A percentile compares a stretch with the other conserved stretches of the same genome.
Conservation (phyloP, 1,140 invertebrate species). For the Drepana arcuata region DNA sequence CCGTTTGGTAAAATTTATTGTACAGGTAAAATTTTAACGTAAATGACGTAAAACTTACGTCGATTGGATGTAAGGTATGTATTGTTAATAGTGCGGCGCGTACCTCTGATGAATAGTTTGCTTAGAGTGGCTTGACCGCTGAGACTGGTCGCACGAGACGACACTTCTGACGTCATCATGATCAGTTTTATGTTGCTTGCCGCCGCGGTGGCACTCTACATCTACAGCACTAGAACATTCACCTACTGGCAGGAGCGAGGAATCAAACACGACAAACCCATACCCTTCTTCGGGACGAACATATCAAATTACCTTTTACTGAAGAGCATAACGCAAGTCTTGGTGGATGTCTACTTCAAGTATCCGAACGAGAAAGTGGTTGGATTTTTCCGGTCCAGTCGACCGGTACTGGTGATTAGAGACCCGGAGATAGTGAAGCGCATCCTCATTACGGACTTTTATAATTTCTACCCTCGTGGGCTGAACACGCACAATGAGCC, state of each 20-base stretch:
- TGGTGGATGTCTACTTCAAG: slow-evolving; percentile 33
- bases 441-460: slow-evolving; percentile 73
- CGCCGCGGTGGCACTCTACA: too few relatives aligned
- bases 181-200: too few relatives aligned
- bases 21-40: too few relatives aligned
- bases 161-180: too few relatives aligned
- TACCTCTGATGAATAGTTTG: too few relatives aligned
- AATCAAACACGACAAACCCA: slow-evolving; percentile 35
- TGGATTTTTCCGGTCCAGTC: slow-evolving; percentile 34
- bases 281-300: slow-evolving; percentile 38
- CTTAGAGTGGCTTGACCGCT: too few relatives aligned
- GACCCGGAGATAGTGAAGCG: slow-evolving; percentile 66
- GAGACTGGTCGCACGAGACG: too few relatives aligned
- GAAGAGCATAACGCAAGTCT: slow-evolving; percentile 35
- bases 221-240: slow-evolving; percentile 30
- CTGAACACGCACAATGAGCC: slow-evolving; percentile 24
- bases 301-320: slow-evolving; percentile 31
- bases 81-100: too few relatives aligned
- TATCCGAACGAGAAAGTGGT: slow-evolving; percentile 46
- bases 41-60: too few relatives aligned
- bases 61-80: too few relatives aligned
- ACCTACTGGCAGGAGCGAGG: slow-evolving; percentile 38
- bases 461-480: slow-evolving; percentile 56
- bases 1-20: too few relatives aligned
- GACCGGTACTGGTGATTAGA: slow-evolving; percentile 34